These are phyloP conservation scores for Molossus alvarezi DNA, from an alignment of 2,797 vertebrate genomes.

Conservation along the genomic window DNA sequence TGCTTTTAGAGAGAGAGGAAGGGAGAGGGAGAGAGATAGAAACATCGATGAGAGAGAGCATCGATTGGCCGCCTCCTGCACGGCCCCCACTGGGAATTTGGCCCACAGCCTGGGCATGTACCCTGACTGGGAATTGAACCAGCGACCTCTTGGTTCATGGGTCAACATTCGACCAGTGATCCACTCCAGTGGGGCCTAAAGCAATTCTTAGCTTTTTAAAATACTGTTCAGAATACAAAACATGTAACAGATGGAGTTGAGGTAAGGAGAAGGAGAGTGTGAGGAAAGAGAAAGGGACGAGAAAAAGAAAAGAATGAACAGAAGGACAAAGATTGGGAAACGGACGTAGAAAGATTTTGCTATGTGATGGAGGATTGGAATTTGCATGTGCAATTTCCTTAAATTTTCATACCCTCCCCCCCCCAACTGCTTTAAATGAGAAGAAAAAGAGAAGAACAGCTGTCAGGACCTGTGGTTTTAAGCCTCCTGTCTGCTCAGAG, in stretches of 20 bases:
- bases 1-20: background rate
- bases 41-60: background rate
- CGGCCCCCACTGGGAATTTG: background rate
- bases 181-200: background rate
- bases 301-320: background rate
- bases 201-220: background rate
- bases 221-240: background rate
- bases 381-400: background rate
- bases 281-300: no score
- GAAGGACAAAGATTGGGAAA: background rate
- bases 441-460: background rate
- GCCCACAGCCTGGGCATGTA: background rate
- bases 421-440: background rate
- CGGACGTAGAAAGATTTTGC: background rate
- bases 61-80: no score
- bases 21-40: background rate
- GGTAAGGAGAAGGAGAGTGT: background rate
- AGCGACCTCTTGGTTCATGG: background rate
- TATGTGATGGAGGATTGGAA: background rate
- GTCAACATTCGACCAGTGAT: background rate
- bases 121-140: background rate
- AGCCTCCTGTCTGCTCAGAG: background rate
- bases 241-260: background rate
- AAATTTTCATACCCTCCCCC: background rate
- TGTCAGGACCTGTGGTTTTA: background rate